Base-by-base conservation (phyloP, 2,888 invertebrate species). In the Cryptophagus acutangulus region DNA sequence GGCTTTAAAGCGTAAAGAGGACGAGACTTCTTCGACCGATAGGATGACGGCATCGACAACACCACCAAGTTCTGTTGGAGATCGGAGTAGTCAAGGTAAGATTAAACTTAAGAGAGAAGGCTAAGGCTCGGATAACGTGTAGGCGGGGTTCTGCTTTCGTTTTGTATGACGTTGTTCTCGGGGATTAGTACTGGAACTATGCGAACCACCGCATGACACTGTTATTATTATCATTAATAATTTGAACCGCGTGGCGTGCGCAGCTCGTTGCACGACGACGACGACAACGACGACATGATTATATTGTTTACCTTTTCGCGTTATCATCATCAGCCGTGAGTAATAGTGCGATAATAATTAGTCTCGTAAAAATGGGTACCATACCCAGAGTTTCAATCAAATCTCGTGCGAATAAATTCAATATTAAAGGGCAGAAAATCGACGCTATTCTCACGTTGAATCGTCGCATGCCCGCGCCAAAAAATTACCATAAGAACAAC, bases 61-160 rank as follows among this genome's bases (percentile, higher is more conserved):
- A 15, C 72, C 72, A 18, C 70, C 72, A 9, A 72, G 70, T 46
- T 71, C 71, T 29, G 56, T 69, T 35, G 64, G 64, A 33, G 71
- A 70, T 40, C 61, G 63, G 26, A 68, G 69, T 50, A 71, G 69
- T 58, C 72, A 72, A 68, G 72, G 73, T 73, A 63, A 67, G 68
- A n/a, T n/a, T n/a, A n/a, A n/a, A n/a, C n/a, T n/a, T n/a, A n/a
- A n/a, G n/a, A n/a, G n/a, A n/a, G n/a, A n/a, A n/a, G n/a, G n/a
- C n/a, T n/a, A n/a, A n/a, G n/a, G n/a, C n/a, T n/a, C n/a, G n/a
- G n/a, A n/a, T n/a, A n/a, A n/a, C 53, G 39, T 33, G 17, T 34
- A 20, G 14, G 38, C 18, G 43, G 31, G 12, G 31, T 31, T 31
- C 16, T 31, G 31, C 31, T 28, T 28, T 28, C 24, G 24, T n/a